Percentiles rank a stretch among this genome's conserved stretches.
Conservation (phyloP, 1,140 invertebrate genomes). For the Drosophila seguyi region DNA sequence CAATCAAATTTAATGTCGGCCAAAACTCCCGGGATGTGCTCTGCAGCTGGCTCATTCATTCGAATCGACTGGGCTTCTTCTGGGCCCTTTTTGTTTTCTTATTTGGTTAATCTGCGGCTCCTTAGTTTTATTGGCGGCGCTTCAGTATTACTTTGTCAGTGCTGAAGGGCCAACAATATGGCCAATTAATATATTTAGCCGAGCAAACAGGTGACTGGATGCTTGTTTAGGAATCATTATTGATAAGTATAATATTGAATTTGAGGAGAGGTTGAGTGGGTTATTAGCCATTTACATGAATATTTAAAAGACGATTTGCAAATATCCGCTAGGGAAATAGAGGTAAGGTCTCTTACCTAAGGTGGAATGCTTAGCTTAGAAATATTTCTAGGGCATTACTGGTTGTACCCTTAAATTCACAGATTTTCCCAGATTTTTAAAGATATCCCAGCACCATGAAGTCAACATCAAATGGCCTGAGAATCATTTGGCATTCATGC, state of each 20-base stretch:
- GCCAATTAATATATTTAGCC: conserved; percentile 29
- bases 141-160: conserved; percentile 51
- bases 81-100: conserved; percentile 14
- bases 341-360: background rate
- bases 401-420: background rate
- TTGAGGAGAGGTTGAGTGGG: background rate
- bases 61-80: conserved; percentile 34
- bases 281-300: background rate
- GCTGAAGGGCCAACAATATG: conserved; percentile 12
- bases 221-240: background rate
- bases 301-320: background rate
- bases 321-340: background rate
- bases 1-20: conserved; percentile 80
- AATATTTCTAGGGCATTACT: too few relatives aligned
- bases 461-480: conserved; percentile 9
- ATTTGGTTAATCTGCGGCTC: conserved; percentile 60
- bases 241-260: background rate
- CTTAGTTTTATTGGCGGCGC: conserved; percentile 65
- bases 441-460: background rate
- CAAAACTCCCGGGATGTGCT: conserved; percentile 45
- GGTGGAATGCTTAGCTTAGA: background rate
- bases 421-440: background rate
- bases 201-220: background rate
- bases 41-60: conserved; percentile 31
- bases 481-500: conserved; percentile 41